Percentiles rank a stretch among this genome's conserved stretches.
phyloP scores from a whole-genome alignment of 2,797 vertebrate species.

The Pristis pectinata region DNA sequence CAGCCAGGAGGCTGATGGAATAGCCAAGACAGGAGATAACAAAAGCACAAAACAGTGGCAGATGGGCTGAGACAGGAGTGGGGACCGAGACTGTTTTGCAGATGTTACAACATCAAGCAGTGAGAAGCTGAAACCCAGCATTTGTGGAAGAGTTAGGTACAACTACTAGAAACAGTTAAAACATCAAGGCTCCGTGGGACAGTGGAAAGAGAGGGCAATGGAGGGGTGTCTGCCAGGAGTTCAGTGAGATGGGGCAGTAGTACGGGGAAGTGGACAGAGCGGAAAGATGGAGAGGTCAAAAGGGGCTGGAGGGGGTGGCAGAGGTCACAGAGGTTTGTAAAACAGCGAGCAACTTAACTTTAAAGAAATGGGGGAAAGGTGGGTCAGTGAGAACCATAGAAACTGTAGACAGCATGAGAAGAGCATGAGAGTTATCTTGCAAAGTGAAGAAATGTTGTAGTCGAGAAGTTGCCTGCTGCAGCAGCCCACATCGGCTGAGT shows the following conservation, averaged over 20 bases:
- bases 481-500: neutral
- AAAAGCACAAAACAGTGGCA: neutral
- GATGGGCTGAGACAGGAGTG: neutral
- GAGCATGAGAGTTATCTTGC: neutral
- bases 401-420: neutral
- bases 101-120: neutral
- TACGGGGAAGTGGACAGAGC: neutral
- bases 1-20: neutral
- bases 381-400: neutral
- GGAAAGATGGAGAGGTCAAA: neutral
- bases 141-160: neutral
- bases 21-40: neutral
- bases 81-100: neutral
- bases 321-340: neutral
- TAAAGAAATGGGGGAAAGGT: neutral
- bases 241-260: neutral
- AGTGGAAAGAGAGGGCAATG: neutral
- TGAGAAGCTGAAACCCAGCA: neutral
- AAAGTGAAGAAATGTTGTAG: neutral
- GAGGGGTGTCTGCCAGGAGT: neutral
- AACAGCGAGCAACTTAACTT: neutral
- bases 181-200: neutral
- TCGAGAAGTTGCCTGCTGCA: neutral
- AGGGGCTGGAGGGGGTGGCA: neutral
- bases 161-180: neutral